Evolutionary conservation across 1,140 invertebrate species (phyloP).

Genomic region (Lineus longissimus): DNA sequence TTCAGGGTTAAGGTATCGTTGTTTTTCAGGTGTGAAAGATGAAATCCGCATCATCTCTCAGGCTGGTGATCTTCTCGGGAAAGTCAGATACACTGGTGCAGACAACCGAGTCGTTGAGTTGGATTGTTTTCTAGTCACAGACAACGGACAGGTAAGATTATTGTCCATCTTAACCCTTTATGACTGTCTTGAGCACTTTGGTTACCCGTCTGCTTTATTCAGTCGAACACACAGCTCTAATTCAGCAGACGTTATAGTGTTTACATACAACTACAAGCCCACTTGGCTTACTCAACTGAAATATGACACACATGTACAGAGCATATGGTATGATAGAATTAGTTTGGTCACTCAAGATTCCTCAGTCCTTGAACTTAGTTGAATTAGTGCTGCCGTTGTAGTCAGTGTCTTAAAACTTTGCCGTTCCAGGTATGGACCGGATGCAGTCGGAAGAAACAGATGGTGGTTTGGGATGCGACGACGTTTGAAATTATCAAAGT

Average conservation of each 20-base stretch:
- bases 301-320: neutral
- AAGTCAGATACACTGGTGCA: neutral
- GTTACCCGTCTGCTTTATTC: neutral
- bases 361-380: too few relatives aligned
- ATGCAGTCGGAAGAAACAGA: slow-evolving; percentile 21
- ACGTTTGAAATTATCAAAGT: slow-evolving; percentile 11
- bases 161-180: neutral
- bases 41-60: neutral
- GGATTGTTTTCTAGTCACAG: slow-evolving; percentile 1
- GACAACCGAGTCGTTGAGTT: neutral
- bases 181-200: neutral
- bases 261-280: neutral
- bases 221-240: too few relatives aligned
- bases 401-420: neutral
- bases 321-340: neutral
- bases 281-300: neutral
- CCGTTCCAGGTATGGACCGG: slow-evolving; percentile 32
- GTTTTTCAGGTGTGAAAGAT: neutral
- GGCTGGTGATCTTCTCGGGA: neutral
- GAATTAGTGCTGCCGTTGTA: too few relatives aligned
- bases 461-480: slow-evolving; percentile 29
- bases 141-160: slow-evolving; percentile 5
- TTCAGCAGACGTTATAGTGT: neutral
- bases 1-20: neutral
- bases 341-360: too few relatives aligned